A percentile compares a stretch with the other conserved stretches of the same genome.
phyloP scores from a whole-genome alignment of 2,888 invertebrate species.

The Cabera pusaria region DNA sequence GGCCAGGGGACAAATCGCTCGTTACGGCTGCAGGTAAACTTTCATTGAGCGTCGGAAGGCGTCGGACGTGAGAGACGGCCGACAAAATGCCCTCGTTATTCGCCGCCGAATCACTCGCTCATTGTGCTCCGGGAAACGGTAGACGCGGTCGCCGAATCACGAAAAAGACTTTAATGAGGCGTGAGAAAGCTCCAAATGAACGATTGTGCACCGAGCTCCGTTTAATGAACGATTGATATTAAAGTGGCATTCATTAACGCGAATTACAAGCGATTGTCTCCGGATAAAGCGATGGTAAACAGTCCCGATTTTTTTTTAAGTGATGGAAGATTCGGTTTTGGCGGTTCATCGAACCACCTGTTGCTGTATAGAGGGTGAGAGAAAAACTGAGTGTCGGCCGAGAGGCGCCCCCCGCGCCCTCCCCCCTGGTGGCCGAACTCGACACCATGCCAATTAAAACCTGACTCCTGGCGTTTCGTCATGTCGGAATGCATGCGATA shows the following conservation, averaged over 20 bases:
- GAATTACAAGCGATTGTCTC: slow-evolving; percentile 47
- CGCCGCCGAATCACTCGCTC: slow-evolving; percentile 83
- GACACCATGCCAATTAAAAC: slow-evolving; percentile 72
- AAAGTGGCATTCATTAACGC: slow-evolving; percentile 67
- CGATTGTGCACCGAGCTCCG: slow-evolving; percentile 70
- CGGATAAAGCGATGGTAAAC: slow-evolving; percentile 27
- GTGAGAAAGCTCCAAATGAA: slow-evolving; percentile 81
- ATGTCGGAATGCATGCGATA: slow-evolving; percentile 47
- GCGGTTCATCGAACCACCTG: slow-evolving; percentile 64
- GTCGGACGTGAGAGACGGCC: slow-evolving; percentile 82
- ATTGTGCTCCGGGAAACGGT: slow-evolving; percentile 82
- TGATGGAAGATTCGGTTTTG: slow-evolving; percentile 44
- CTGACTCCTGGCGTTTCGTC: slow-evolving; percentile 61
- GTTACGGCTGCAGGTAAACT: slow-evolving; percentile 84
- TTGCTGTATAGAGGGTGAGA: slow-evolving; percentile 61
- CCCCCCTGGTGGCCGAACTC: slow-evolving; percentile 41
- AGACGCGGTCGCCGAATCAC: slow-evolving; percentile 80
- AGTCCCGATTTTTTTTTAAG: slow-evolving; percentile 33
- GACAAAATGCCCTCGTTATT: slow-evolving; percentile 84
- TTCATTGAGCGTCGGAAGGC: slow-evolving; percentile 84
- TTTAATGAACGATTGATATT: slow-evolving; percentile 78
- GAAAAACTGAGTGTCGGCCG: slow-evolving; percentile 62
- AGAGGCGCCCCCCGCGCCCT: slow-evolving; percentile 33
- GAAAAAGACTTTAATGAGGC: slow-evolving; percentile 82
- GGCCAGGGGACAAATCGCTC: slow-evolving; percentile 82